phyloP scores from a whole-genome alignment of 2,797 vertebrate species.

The Tokudaia muenninki region DNA sequence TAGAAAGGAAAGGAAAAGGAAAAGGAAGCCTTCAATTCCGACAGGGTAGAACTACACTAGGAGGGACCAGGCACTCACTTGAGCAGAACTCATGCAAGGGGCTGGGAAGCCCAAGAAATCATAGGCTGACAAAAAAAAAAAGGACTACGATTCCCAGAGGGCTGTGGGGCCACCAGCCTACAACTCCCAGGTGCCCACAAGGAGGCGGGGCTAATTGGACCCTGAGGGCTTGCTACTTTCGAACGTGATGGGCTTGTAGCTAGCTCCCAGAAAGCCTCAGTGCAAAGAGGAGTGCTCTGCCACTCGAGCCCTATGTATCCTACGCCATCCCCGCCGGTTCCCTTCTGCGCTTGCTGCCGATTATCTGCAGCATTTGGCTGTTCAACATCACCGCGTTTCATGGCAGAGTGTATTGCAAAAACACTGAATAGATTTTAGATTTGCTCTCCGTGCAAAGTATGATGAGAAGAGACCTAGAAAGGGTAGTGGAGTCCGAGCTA shows the following conservation, averaged over 20 bases:
- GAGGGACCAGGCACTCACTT: not conserved
- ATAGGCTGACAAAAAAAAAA: not conserved
- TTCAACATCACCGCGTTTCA: fast-evolving
- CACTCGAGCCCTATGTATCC: fast-evolving
- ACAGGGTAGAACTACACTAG: not conserved
- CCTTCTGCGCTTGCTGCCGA: not conserved
- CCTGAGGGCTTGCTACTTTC: fast-evolving
- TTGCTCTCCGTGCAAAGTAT: not conserved
- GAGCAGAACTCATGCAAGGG: not conserved
- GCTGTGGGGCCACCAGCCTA: not conserved
- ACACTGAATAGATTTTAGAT: not conserved
- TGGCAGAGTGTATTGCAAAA: fast-evolving
- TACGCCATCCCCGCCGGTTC: fast-evolving
- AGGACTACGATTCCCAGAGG: slow-evolving; percentile 28
- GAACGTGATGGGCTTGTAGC: not conserved
- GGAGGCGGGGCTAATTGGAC: fast-evolving
- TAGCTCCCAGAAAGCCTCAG: not conserved
- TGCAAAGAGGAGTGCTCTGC: fast-evolving
- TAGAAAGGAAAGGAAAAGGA: too few species aligned
- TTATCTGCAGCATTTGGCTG: fast-evolving
- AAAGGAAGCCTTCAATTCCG: not conserved
- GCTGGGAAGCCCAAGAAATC: not conserved
- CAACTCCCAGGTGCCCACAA: not conserved
- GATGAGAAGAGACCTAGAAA: not conserved
- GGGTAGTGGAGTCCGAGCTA: not conserved